Percentiles rank a stretch among this genome's conserved stretches.
Conservation (phyloP, 2,888 invertebrate genomes). For the Prenolepis imparis region DNA sequence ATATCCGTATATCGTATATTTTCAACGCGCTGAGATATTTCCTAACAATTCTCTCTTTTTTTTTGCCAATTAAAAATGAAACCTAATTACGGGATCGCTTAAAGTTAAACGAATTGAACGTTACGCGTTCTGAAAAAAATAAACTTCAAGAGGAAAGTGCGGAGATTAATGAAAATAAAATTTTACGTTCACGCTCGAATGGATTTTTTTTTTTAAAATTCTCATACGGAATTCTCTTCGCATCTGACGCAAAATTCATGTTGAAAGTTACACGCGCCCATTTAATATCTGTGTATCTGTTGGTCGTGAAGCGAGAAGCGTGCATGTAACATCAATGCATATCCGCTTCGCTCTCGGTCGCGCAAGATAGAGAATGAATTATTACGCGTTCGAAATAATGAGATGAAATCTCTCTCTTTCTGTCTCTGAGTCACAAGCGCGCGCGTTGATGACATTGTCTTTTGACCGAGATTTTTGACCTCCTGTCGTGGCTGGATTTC, state of each 20-base stretch:
- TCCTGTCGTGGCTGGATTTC: not conserved
- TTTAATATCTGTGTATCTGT: not conserved
- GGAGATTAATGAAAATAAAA: slow-evolving; percentile 1
- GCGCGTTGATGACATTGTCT: not conserved
- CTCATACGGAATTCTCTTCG: slow-evolving; percentile 10
- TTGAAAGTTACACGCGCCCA: slow-evolving; percentile 1
- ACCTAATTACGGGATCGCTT: not conserved
- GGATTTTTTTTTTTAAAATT: slow-evolving; percentile 3
- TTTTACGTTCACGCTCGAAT: not conserved
- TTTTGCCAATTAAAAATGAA: not conserved
- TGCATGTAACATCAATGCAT: not conserved
- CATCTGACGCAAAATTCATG: not conserved
- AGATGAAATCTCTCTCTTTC: slow-evolving; percentile 34
- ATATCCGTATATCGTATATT: not conserved
- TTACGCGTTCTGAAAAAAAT: not conserved
- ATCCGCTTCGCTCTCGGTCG: not conserved
- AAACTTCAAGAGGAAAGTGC: not conserved
- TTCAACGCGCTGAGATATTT: not conserved
- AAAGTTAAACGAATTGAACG: not conserved
- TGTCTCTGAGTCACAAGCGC: too few species aligned
- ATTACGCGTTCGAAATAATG: slow-evolving; percentile 29
- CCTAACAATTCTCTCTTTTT: not conserved
- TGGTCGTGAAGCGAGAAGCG: not conserved
- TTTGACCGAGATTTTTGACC: slow-evolving; percentile 37
- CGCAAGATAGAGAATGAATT: slow-evolving; percentile 38